These are phyloP conservation scores for Xestia sexstrigata DNA, from an alignment of 2,888 invertebrate species.

Conservation along the genomic window DNA sequence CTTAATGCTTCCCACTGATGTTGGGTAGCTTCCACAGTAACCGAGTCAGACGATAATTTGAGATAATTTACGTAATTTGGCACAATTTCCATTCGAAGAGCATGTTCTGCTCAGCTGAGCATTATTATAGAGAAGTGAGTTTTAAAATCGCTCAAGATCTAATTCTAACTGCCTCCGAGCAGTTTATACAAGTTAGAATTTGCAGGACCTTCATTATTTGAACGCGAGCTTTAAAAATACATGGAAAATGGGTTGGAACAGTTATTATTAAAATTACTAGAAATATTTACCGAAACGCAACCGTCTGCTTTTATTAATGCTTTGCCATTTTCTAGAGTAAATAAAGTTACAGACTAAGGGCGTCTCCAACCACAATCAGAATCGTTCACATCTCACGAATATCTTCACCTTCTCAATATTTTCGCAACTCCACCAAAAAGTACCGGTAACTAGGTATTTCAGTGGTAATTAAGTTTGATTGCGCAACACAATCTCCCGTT, in stretches of 20 bases:
- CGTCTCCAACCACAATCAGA: background rate
- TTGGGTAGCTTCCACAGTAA: slow-evolving; percentile 81
- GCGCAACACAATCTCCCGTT: slow-evolving; percentile 71
- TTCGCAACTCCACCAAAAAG: slow-evolving; percentile 42
- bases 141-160: slow-evolving; percentile 78
- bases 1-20: slow-evolving; percentile 79
- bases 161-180: slow-evolving; percentile 79
- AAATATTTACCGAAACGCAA: slow-evolving; percentile 34
- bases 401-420: background rate
- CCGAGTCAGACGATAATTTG: slow-evolving; percentile 86
- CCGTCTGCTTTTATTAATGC: slow-evolving; percentile 7
- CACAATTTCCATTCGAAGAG: slow-evolving; percentile 85
- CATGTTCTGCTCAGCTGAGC: slow-evolving; percentile 83
- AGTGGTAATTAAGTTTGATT: slow-evolving; percentile 73
- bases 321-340: background rate
- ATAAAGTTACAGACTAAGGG: background rate
- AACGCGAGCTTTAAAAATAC: slow-evolving; percentile 61
- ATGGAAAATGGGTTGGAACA: slow-evolving; percentile 43
- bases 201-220: slow-evolving; percentile 54
- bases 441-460: slow-evolving; percentile 55
- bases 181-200: slow-evolving; percentile 66
- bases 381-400: background rate
- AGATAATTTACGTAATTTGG: slow-evolving; percentile 88
- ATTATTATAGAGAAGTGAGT: slow-evolving; percentile 77
- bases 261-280: slow-evolving; percentile 43